Evolutionary conservation across 2,888 invertebrate species (phyloP).

Genomic region (Bruchidius siliquastri): DNA sequence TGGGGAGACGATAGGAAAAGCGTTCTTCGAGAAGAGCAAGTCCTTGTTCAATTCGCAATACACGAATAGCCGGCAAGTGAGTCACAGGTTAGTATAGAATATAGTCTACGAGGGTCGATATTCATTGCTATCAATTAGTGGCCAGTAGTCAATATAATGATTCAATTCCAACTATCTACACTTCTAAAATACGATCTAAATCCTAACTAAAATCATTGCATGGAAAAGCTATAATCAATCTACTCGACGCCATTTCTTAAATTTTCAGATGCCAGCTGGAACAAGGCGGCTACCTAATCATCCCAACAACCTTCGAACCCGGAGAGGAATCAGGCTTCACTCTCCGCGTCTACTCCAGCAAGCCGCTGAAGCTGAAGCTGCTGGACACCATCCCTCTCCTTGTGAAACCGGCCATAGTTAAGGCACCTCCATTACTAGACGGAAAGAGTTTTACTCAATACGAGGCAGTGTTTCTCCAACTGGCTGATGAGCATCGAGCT

Average conservation of each 20-base stretch:
- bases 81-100: too few relatives aligned
- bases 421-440: slow-evolving; percentile 65
- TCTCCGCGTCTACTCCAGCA: slow-evolving; percentile 73
- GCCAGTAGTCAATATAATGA: too few relatives aligned
- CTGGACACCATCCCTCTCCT: slow-evolving; percentile 64
- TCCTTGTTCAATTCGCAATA: slow-evolving; percentile 86
- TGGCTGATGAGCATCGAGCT: slow-evolving; percentile 86
- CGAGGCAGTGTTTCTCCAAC: slow-evolving; percentile 82
- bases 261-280: slow-evolving; percentile 63
- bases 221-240: too few relatives aligned
- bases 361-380: slow-evolving; percentile 70
- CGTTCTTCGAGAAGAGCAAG: slow-evolving; percentile 80
- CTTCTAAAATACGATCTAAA: too few relatives aligned
- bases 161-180: too few relatives aligned
- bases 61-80: slow-evolving; percentile 84
- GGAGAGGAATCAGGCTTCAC: slow-evolving; percentile 87
- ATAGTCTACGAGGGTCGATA: too few relatives aligned
- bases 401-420: slow-evolving; percentile 69
- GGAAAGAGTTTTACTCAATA: slow-evolving; percentile 77
- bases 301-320: slow-evolving; percentile 89
- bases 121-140: too few relatives aligned
- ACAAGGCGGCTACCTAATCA: slow-evolving; percentile 75
- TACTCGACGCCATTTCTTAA: too few relatives aligned
- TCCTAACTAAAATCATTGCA: too few relatives aligned
- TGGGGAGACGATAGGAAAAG: slow-evolving; percentile 71